A percentile compares a stretch with the other conserved stretches of the same genome.
Evolutionary conservation across 2,888 invertebrate genomes (phyloP).

Genomic region (Lucinisca nassula): DNA sequence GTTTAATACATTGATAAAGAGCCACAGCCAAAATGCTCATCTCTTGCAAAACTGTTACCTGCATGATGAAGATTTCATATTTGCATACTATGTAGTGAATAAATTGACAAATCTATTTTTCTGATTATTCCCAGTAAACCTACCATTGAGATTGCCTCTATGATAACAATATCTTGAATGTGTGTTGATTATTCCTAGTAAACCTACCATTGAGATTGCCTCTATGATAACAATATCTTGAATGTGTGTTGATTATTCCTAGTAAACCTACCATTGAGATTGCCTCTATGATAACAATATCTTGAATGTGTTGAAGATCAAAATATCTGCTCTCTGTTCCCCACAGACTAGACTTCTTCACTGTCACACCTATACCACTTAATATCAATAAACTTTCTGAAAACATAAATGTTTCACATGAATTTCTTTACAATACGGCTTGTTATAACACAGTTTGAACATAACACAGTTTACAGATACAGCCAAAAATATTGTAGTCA

Average conservation of each 20-base stretch:
- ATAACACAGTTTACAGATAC: too few species aligned
- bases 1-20: too few species aligned
- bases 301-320: conserved; percentile 48
- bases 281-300: conserved; percentile 65
- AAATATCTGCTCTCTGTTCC: conserved; percentile 41
- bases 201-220: conserved; percentile 65
- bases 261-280: conserved; percentile 59
- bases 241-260: too few species aligned
- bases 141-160: conserved; percentile 64
- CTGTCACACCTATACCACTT: conserved; percentile 52
- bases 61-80: too few species aligned
- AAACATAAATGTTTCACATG: too few species aligned
- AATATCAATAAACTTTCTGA: conserved; percentile 40
- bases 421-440: conserved; percentile 29
- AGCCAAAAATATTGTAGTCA: too few species aligned
- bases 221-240: conserved; percentile 63
- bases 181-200: too few species aligned
- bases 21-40: too few species aligned
- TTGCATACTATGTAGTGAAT: too few species aligned
- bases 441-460: neutral
- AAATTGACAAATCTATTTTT: too few species aligned
- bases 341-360: conserved; percentile 34
- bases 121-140: too few species aligned
- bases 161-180: conserved; percentile 57
- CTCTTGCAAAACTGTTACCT: too few species aligned